Conservation (phyloP, 2,888 invertebrate genomes). For the Microctonus brassicae region DNA sequence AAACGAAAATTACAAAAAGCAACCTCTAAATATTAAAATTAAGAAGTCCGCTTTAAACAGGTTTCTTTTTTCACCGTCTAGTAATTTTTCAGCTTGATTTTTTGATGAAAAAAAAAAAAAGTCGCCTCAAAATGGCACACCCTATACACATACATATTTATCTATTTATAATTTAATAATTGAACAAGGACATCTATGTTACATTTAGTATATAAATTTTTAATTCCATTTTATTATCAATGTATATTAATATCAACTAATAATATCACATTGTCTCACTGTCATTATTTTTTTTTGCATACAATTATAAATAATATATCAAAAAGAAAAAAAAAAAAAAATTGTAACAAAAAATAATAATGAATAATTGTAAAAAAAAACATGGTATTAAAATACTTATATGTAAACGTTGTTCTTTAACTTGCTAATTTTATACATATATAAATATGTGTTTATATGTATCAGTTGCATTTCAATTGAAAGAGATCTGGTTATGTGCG, state of each 20-base stretch:
- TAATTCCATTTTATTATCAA: not conserved
- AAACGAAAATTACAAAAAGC: too few species aligned
- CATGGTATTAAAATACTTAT: constrained; percentile 7
- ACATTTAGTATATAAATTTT: not conserved
- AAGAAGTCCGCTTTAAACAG: too few species aligned
- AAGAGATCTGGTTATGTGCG: constrained; percentile 47
- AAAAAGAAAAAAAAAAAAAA: constrained; percentile 1
- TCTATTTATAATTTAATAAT: too few species aligned
- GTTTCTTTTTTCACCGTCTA: too few species aligned
- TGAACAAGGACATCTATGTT: constrained; percentile 4
- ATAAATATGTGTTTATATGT: constrained; percentile 14
- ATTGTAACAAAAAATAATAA: not conserved
- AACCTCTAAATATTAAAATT: too few species aligned
- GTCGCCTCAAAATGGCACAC: too few species aligned
- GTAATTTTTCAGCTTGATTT: too few species aligned
- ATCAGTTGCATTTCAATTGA: constrained; percentile 39
- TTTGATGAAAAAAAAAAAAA: too few species aligned
- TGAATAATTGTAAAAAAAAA: not conserved
- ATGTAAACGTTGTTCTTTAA: constrained; percentile 34
- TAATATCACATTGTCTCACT: not conserved
- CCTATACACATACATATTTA: too few species aligned
- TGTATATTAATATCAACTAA: not conserved
- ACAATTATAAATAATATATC: not conserved
- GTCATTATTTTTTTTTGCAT: too few species aligned
- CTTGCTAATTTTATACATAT: constrained; percentile 39